Base-by-base conservation (phyloP, 2,113 vertebrate species). In the Gavialis gangeticus region DNA sequence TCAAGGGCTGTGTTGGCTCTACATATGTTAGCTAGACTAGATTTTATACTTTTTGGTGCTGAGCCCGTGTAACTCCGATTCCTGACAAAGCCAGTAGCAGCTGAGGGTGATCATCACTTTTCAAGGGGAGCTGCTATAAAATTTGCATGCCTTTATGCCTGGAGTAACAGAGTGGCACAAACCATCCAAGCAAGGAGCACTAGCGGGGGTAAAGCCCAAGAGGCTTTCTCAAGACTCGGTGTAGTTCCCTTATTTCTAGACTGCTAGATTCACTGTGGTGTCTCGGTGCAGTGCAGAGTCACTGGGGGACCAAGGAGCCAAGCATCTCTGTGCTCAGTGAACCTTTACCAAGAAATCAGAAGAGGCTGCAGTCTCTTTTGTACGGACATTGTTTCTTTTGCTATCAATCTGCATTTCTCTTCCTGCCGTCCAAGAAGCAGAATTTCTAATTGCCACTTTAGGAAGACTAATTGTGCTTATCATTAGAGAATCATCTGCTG, bases 301-400 rank as follows among this genome's bases (percentile, higher is more conserved):
- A 6, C 24, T 46, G 34, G 34, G 21, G 34, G n/a, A 46, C 34
- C 69, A 46, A 71, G 19, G 12, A 34, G 10, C 14, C 10, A 34
- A 69, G 18, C 30, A 34, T 10, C 22, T 0, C 34, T 16, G 25
- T 63, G 12, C 12, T 79, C 56, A 3, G 10, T 14, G 59, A 25
- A 17, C 24, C 34, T 75, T 64, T 27, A 0, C 0, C 0, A 8
- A 18, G 46, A 91, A 76, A 13, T 56, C 79, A 12, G 46, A 89
- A 14, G 46, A 56, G 46, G 28, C 9, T 57, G 34, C 17, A 2
- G 16, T 10, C 85, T 73, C 46, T 3, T 64, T 46, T 9, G 46
- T 71, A 19, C 3, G 59, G 77, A 25, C 82, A 71, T 16, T 84
- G 25, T 21, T 16, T 66, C 69, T 62, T 54, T 73, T 62, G 64